These are phyloP conservation scores for Cotesia chilonis DNA, from an alignment of 1,140 invertebrate genomes.

Conservation along the genomic window DNA sequence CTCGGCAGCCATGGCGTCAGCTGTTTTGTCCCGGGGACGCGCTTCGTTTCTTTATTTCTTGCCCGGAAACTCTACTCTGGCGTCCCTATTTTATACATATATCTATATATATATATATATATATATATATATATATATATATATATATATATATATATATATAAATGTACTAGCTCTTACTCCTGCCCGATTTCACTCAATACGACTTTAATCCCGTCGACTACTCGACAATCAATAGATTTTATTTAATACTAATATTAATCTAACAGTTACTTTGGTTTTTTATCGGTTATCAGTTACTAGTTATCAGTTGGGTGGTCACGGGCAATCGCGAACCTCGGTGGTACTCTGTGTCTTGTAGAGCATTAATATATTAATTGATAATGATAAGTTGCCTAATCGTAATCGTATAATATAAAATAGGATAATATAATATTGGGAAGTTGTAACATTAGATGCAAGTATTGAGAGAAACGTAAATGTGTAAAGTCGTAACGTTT, in stretches of 20 bases:
- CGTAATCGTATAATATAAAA: background rate
- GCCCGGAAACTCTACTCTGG: conserved; percentile 33
- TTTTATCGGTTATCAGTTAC: too few relatives aligned
- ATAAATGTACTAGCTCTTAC: conserved; percentile 7
- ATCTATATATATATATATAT: too few relatives aligned
- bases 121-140: too few relatives aligned
- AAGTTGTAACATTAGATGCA: too few relatives aligned
- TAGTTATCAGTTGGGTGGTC: too few relatives aligned
- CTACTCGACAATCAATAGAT: background rate
- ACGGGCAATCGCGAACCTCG: too few relatives aligned
- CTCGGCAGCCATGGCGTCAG: conserved; percentile 60
- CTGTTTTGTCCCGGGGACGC: conserved; percentile 58
- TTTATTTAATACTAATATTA: conserved; percentile 1
- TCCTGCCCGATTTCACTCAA: conserved; percentile 48
- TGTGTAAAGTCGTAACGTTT: conserved; percentile 23
- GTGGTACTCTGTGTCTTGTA: too few relatives aligned
- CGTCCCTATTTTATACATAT: too few relatives aligned
- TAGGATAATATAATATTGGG: background rate
- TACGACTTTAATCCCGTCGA: background rate
- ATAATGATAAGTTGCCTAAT: background rate
- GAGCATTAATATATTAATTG: background rate
- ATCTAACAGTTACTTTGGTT: background rate
- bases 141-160: too few relatives aligned
- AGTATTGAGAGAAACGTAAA: conserved; percentile 1
- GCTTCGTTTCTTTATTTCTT: conserved; percentile 56